These are phyloP conservation scores for Bombycilla garrulus DNA, from an alignment of 2,113 vertebrate species.

Conservation along the genomic window DNA sequence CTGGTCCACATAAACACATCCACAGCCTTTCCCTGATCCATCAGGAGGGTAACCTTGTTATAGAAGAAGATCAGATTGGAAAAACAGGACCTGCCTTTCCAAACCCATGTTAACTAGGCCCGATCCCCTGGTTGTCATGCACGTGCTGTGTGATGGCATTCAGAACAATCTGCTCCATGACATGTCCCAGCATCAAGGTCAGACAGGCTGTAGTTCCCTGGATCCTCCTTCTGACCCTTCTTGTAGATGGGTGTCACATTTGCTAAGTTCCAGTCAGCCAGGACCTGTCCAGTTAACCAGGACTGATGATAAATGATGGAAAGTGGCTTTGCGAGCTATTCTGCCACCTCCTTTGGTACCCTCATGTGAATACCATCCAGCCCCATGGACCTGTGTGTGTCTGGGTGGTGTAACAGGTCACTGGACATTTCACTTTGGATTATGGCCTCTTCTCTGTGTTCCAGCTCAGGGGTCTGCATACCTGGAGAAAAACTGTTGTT, in stretches of 20 bases:
- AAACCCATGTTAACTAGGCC: neutral
- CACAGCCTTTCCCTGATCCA: neutral
- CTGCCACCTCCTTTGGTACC: neutral
- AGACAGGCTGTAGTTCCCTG: neutral
- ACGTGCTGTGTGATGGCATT: neutral
- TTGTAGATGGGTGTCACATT: neutral
- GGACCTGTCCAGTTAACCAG: neutral
- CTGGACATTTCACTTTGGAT: neutral
- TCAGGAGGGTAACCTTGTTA: neutral
- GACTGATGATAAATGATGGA: neutral
- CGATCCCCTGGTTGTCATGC: neutral
- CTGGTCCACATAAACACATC: neutral
- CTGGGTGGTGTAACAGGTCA: neutral
- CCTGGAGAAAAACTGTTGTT: neutral
- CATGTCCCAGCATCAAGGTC: neutral
- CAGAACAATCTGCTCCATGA: neutral
- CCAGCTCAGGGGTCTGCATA: neutral
- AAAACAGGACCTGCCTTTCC: neutral
- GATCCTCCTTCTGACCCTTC: neutral
- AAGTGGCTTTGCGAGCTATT: neutral
- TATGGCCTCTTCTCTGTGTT: neutral
- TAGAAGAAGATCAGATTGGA: neutral
- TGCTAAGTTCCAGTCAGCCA: neutral
- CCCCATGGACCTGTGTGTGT: neutral
- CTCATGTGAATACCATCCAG: neutral